Percentiles rank a stretch among this genome's conserved stretches.
phyloP scores from a whole-genome alignment of 2,113 vertebrate genomes.

The Megaceryle torquata region DNA sequence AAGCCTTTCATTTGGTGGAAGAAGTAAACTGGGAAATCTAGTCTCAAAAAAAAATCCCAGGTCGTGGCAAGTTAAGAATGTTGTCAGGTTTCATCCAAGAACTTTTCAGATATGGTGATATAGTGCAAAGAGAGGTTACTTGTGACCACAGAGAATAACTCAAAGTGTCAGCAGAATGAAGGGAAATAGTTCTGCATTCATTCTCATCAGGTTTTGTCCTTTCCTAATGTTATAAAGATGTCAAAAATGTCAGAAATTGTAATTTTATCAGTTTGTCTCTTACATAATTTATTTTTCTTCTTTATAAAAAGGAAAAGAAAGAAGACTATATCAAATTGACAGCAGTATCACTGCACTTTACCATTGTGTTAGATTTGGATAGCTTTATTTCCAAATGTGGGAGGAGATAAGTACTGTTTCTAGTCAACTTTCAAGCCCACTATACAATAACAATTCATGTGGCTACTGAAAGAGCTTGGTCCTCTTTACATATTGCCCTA shows the following conservation, averaged over 20 bases:
- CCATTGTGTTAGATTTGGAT: not conserved
- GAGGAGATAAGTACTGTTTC: not conserved
- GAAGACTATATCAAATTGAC: not conserved
- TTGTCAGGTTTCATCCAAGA: not conserved
- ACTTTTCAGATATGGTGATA: not conserved
- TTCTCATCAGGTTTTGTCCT: conserved; percentile 33
- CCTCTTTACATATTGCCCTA: not conserved
- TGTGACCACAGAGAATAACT: not conserved
- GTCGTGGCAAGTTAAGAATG: not conserved
- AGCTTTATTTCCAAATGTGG: conserved; percentile 10
- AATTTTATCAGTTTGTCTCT: conserved; percentile 29
- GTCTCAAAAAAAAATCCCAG: not conserved
- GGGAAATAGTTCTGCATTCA: conserved; percentile 5
- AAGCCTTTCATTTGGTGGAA: not conserved
- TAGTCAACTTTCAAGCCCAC: not conserved
- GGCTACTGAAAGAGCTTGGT: not conserved
- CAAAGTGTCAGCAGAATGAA: conserved; percentile 1
- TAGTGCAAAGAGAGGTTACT: not conserved
- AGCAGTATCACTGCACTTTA: not conserved
- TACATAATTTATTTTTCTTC: conserved; percentile 39
- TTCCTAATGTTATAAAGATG: conserved; percentile 7
- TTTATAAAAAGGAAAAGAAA: not conserved
- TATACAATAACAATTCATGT: not conserved
- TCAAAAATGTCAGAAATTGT: conserved; percentile 7
- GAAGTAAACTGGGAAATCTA: not conserved